Evolutionary conservation across 2,113 vertebrate genomes (phyloP), one percentile per base, ranked within the genome.

Genomic region (Balaenoptera acutorostrata): DNA sequence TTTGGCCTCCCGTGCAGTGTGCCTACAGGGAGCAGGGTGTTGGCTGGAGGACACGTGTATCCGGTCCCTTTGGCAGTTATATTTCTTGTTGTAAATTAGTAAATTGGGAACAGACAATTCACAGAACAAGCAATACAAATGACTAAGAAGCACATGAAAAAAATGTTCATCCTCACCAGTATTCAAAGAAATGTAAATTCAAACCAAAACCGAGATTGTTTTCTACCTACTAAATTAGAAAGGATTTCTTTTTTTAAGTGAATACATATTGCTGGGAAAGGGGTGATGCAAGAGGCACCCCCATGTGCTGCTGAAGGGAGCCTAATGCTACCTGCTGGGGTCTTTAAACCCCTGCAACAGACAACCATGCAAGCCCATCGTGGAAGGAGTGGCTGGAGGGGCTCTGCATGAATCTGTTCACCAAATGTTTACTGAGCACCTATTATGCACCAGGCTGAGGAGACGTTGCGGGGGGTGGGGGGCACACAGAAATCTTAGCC

Each of bases 41-140:
- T 94, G 91, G 94, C 94, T 88, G 68, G 31, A 68, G 88, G 91
- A 93, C 82, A 82, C 12, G 59, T 86, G 97, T 72, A 85, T 94
- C 96, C 77, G 61, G 91, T 93, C 66, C 90, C 69, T 83, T 91
- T 95, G 97, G 96, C 97, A 97, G 96, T 85, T 90, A 85, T 31
- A 77, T 81, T 93, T 95, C 71, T 97, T 3, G 1, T 29, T 88
- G 96, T 82, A 86, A 97, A 97, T 98, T 90, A 97, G 96, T 91
- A 97, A 97, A 97, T 97, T 97, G 95, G 86, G 97, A 97, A 95
- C 97, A 97, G 96, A 97, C 72, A 90, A 49, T 95, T 93, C 77
- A 61, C 89, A 95, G 97, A 96, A 96, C 91, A 96, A 96, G 93
- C 68, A 33, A 86, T 59, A 68, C 95, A 29, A 93, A 95, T 94